Evolutionary conservation across 2,797 vertebrate species (phyloP), one percentile per base, ranked within the genome.

Genomic region (Artibeus lituratus): DNA sequence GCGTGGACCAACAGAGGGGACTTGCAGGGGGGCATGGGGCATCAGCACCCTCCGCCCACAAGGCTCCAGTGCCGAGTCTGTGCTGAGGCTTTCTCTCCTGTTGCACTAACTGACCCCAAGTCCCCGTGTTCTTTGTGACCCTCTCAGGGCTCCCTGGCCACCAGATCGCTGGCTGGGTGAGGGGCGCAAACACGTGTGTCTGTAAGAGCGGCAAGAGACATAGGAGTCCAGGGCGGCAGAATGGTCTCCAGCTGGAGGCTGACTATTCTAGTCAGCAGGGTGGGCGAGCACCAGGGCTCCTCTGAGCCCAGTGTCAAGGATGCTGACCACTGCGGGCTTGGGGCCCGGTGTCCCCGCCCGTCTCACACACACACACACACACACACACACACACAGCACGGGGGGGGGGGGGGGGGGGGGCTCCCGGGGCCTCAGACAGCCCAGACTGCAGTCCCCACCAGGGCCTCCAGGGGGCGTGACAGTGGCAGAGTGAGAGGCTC

Each of bases 1-100:
- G 24, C 2, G 2, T 5, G 24, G 2, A 65, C 7, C 0, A 0
- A 72, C 39, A 19, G 6, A 65, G 19, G 57, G 21, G 5, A 9
- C 14, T 9, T 18, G 42, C 29, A 65, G 39, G 11, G 29, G 12
- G 9, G 9, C 1, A 4, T 21, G 24, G 18, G 22, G 18, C 1
- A 1, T 55, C 11, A 53, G 70, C 9, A 2, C 10, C 19, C 44
- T 19, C 26, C 18, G 7, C 73, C 32, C 26, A 1, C 22, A 10
- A 10, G 59, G 1, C 32, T 82, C 32, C 37, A 12, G 22, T 1
- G 42, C 26, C 1, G 49, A 53, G 44, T 3, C 10, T 18, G 18
- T 22, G 16, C 51, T 0, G 0, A n/a, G 65, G 5, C 49, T 47
- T 10, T 19, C 26, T 47, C 76, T 22, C 55, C 18, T 42, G 16